These are phyloP conservation scores for Acrocephalus kingi DNA, from an alignment of 2,113 vertebrate species.

Conservation along the genomic window DNA sequence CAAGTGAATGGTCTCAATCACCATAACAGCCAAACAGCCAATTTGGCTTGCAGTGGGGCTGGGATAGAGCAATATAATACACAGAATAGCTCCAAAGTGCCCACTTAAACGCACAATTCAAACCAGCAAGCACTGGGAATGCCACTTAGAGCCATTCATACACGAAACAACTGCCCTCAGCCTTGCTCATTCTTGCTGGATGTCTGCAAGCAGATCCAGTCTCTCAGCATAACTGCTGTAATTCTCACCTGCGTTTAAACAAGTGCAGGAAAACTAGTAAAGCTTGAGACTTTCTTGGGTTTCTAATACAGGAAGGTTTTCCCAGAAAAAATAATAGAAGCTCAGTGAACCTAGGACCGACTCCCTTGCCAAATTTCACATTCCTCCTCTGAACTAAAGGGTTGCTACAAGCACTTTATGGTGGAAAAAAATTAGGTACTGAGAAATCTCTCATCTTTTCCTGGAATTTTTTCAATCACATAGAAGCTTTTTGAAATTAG, in stretches of 20 bases:
- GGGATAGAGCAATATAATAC: neutral
- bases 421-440: neutral
- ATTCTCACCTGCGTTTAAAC: neutral
- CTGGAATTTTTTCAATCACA: neutral
- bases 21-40: neutral
- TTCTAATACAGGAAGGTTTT: neutral
- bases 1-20: neutral
- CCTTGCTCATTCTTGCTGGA: neutral
- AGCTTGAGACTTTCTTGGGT: neutral
- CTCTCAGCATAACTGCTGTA: neutral
- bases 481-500: neutral
- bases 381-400: neutral
- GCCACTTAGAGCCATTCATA: rapidly evolving
- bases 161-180: neutral
- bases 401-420: neutral
- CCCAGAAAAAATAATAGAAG: neutral
- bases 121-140: neutral
- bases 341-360: neutral
- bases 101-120: neutral
- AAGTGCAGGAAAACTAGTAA: neutral
- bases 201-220: neutral
- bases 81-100: neutral
- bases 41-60: neutral
- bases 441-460: neutral
- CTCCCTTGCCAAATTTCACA: neutral